phyloP scores from a whole-genome alignment of 92 coral and sea anemone species.

The Phenganax marumi region DNA sequence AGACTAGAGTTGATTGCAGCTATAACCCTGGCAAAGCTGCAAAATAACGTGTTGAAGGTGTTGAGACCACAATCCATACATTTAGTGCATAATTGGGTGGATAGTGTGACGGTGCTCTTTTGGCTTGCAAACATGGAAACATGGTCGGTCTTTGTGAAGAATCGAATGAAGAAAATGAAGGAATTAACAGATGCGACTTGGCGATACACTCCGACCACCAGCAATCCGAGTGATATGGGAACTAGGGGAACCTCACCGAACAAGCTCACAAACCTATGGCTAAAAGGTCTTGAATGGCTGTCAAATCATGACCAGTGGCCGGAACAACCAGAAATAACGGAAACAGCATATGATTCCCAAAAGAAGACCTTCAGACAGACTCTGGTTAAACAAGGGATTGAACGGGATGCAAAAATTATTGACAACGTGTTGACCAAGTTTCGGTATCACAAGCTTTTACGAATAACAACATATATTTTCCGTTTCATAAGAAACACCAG shows the following conservation, averaged over 20 bases:
- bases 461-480: constrained; percentile 53
- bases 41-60: not conserved
- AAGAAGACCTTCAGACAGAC: constrained; percentile 27
- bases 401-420: constrained; percentile 17
- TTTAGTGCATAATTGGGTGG: not conserved
- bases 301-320: constrained; percentile 43
- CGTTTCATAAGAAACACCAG: constrained; percentile 50
- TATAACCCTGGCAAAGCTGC: not conserved
- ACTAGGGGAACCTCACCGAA: constrained; percentile 52
- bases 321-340: constrained; percentile 50
- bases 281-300: constrained; percentile 57
- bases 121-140: not conserved
- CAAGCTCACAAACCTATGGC: constrained; percentile 48
- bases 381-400: constrained; percentile 19
- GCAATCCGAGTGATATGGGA: constrained; percentile 62
- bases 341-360: constrained; percentile 31
- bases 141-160: not conserved
- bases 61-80: not conserved
- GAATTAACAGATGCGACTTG: not conserved
- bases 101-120: constrained; percentile 4
- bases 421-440: constrained; percentile 36
- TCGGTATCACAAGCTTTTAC: constrained; percentile 41
- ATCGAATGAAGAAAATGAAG: not conserved
- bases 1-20: constrained; percentile 1
- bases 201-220: constrained; percentile 47